phyloP scores from a whole-genome alignment of 2,113 vertebrate species.

The Piaya cayana region DNA sequence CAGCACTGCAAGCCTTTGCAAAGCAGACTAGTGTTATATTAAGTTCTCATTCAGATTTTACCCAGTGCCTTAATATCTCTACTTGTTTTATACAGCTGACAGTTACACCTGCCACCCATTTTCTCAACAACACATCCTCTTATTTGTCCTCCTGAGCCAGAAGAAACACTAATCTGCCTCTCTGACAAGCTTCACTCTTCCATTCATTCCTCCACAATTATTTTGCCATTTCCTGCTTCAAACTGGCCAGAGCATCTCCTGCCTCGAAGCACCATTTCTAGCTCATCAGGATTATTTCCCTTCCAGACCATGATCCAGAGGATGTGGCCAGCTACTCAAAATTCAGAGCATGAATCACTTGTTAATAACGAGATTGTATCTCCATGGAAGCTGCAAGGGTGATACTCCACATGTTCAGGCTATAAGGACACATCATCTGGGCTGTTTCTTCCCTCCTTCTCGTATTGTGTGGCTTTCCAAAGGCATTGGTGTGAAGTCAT shows the following conservation, averaged over 20 bases:
- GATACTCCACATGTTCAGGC: slow-evolving; percentile 47
- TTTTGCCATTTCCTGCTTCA: not conserved
- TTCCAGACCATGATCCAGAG: not conserved
- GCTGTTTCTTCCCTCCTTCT: slow-evolving; percentile 31
- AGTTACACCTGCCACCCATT: slow-evolving; percentile 5
- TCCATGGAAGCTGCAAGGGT: not conserved
- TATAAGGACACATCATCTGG: slow-evolving; percentile 36
- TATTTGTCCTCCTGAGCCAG: not conserved
- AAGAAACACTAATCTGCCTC: not conserved
- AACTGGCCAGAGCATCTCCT: not conserved
- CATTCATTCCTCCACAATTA: not conserved
- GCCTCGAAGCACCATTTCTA: not conserved
- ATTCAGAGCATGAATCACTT: not conserved
- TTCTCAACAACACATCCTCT: not conserved
- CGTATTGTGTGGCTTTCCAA: slow-evolving; percentile 38
- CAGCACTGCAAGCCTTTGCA: not conserved
- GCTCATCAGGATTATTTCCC: not conserved
- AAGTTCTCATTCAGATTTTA: not conserved
- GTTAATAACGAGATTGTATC: not conserved
- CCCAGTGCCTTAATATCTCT: not conserved
- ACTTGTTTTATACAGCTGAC: not conserved
- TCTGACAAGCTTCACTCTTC: not conserved
- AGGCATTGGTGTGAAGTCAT: slow-evolving; percentile 53
- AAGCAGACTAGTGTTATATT: not conserved
- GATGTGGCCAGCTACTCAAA: not conserved